phyloP scores from a whole-genome alignment of 2,113 vertebrate genomes.

The Pleuronectes platessa region DNA sequence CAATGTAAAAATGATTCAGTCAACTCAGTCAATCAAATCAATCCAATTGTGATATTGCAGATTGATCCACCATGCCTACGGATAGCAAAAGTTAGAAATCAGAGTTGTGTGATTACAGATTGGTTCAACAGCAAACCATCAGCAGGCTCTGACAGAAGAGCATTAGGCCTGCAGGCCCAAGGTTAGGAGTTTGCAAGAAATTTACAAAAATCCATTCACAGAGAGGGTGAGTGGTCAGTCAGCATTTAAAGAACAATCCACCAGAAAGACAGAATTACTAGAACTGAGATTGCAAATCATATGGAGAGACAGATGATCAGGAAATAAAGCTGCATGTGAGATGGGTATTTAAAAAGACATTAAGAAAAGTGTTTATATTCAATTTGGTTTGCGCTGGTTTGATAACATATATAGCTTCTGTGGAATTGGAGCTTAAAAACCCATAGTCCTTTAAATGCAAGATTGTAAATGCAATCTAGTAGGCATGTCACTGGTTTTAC shows the following conservation, averaged over 20 bases:
- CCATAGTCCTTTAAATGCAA: slow-evolving; percentile 1
- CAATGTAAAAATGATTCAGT: slow-evolving; percentile 24
- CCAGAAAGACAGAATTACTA: not conserved
- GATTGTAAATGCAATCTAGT: not conserved
- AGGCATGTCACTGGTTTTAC: not conserved
- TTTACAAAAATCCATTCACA: slow-evolving; percentile 21
- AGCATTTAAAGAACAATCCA: slow-evolving; percentile 28
- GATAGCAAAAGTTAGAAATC: slow-evolving; percentile 52
- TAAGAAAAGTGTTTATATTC: not conserved
- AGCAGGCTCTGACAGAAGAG: slow-evolving; percentile 19
- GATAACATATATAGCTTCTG: too few species aligned
- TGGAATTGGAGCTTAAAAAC: not conserved
- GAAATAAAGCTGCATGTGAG: not conserved
- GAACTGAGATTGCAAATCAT: not conserved
- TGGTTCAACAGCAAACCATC: slow-evolving; percentile 30
- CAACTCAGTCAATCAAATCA: slow-evolving; percentile 41
- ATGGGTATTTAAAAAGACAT: not conserved
- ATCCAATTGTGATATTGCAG: slow-evolving; percentile 41
- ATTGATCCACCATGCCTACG: slow-evolving; percentile 63
- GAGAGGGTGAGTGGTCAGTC: not conserved
- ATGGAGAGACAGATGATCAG: not conserved
- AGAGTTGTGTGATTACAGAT: slow-evolving; percentile 39
- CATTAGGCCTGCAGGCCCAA: not conserved
- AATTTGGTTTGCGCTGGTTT: not conserved
- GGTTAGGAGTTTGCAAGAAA: slow-evolving; percentile 22